phyloP scores from a whole-genome alignment of 2,797 vertebrate genomes.

The Myotis pilosus region DNA sequence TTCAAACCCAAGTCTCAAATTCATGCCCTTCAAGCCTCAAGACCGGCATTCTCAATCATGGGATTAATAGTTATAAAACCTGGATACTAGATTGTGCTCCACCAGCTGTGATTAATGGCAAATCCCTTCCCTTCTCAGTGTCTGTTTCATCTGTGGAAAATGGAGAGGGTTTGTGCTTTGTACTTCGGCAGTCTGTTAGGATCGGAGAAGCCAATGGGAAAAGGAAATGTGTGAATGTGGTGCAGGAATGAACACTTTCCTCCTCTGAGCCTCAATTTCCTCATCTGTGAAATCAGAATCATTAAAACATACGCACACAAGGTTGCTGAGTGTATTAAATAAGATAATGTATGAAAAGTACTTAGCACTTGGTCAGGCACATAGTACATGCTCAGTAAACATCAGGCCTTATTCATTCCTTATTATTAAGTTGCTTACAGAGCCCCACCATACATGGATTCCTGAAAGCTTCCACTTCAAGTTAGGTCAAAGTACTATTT shows the following conservation, averaged over 20 bases:
- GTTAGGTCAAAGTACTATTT: slow-evolving; percentile 46
- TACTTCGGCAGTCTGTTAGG: neutral
- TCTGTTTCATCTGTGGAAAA: neutral
- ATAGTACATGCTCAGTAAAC: rapidly evolving
- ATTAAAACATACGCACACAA: neutral
- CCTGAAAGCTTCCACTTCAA: neutral
- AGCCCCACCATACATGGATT: neutral
- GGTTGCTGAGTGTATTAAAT: neutral
- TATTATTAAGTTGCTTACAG: neutral
- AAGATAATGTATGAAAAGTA: neutral
- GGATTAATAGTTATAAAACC: neutral
- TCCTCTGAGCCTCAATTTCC: slow-evolving; percentile 36
- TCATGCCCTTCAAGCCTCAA: neutral
- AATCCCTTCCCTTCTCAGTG: neutral
- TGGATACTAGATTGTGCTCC: neutral
- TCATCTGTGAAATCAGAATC: neutral
- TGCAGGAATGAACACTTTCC: neutral
- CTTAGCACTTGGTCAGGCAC: neutral
- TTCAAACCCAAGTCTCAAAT: neutral
- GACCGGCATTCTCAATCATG: neutral
- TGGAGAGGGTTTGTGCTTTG: neutral
- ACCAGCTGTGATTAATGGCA: neutral
- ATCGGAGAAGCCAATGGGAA: neutral
- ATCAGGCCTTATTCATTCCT: neutral
- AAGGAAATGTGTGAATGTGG: neutral